Conservation (phyloP, 2,888 invertebrate species). For the Cancer borealis region DNA sequence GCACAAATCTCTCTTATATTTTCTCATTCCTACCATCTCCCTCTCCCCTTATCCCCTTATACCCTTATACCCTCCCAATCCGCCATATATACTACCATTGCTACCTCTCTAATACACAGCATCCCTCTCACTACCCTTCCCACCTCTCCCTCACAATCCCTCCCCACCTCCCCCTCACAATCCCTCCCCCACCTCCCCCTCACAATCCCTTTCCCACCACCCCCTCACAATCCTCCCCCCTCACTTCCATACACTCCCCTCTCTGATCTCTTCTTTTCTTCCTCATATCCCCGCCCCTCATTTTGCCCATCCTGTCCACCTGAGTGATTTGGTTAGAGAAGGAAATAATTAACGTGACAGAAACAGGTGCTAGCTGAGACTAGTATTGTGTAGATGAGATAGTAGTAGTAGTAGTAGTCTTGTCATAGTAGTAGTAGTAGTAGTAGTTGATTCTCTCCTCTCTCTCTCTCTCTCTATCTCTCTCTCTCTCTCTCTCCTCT, state of each 20-base stretch:
- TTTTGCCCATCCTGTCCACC: not conserved
- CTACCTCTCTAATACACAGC: not conserved
- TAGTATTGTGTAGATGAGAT: not conserved
- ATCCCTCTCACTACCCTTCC: too few species aligned
- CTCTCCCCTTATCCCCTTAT: not conserved
- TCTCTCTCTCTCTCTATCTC: not conserved
- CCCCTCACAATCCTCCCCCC: too few species aligned
- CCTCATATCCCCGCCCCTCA: not conserved
- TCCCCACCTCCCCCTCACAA: not conserved
- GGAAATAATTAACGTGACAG: conserved; percentile 34
- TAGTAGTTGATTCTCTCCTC: not conserved
- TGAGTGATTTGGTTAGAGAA: not conserved
- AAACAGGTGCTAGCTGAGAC: not conserved
- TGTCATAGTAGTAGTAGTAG: too few species aligned
- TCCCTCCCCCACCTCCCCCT: too few species aligned
- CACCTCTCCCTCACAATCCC: too few species aligned
- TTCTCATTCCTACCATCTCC: not conserved
- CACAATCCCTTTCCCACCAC: too few species aligned
- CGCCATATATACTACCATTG: not conserved
- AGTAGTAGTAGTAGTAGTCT: conserved; percentile 39
- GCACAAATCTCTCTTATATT: not conserved
- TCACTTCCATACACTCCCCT: not conserved
- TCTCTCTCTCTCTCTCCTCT: not conserved
- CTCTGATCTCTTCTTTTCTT: not conserved
- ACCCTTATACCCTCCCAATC: not conserved